These are phyloP conservation scores for Hermodice carunculata DNA, from an alignment of 2,888 invertebrate species.

Conservation along the genomic window DNA sequence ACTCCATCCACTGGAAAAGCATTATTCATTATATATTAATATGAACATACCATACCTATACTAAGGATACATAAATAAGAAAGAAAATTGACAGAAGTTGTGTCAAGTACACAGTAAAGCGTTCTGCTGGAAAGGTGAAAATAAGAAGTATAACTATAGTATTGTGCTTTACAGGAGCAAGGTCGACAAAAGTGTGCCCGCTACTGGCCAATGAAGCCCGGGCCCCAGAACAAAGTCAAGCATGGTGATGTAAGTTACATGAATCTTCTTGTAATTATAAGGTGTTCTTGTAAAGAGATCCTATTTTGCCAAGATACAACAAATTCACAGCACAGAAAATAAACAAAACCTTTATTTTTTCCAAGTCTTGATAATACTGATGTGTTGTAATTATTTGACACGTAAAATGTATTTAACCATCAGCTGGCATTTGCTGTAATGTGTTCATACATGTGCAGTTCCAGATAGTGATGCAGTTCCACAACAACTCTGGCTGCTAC, in stretches of 20 bases:
- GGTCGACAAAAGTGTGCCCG: conserved; percentile 69
- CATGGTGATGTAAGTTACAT: conserved; percentile 28
- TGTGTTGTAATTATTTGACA: too few relatives aligned
- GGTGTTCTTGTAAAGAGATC: background rate
- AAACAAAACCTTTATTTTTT: background rate
- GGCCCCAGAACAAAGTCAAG: conserved; percentile 60
- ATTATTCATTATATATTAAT: too few relatives aligned
- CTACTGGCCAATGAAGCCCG: conserved; percentile 71
- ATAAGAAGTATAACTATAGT: too few relatives aligned
- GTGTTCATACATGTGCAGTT: too few relatives aligned
- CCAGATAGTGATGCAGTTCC: conserved; percentile 76
- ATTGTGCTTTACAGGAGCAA: conserved; percentile 64
- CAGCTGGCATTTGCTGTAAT: too few relatives aligned
- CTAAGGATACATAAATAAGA: too few relatives aligned
- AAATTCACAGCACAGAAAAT: background rate
- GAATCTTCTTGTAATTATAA: background rate
- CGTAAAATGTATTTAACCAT: too few relatives aligned
- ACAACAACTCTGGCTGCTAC: conserved; percentile 67
- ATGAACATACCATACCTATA: too few relatives aligned
- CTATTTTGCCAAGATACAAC: background rate
- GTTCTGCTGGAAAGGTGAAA: too few relatives aligned
- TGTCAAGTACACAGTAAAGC: too few relatives aligned
- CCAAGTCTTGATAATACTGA: background rate
- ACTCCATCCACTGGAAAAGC: too few relatives aligned
- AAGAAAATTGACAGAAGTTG: too few relatives aligned